Conservation (phyloP, 2,888 invertebrate genomes). For the Hydrotaea cyrtoneurina region DNA sequence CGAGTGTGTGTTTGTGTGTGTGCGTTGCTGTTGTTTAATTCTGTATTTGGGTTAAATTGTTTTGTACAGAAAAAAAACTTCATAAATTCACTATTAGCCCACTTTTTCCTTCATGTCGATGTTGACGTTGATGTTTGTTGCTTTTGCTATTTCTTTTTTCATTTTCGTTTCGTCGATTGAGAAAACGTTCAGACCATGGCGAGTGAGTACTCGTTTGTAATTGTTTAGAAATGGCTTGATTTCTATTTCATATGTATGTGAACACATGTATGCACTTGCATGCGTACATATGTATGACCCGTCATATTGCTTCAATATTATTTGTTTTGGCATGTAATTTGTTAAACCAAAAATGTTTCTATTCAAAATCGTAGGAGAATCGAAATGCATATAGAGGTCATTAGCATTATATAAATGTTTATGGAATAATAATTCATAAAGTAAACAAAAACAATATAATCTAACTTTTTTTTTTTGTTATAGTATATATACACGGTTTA, state of each 20-base stretch:
- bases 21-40: slow-evolving; percentile 44
- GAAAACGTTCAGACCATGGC: background rate
- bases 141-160: background rate
- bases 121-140: slow-evolving; percentile 14
- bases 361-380: background rate
- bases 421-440: background rate
- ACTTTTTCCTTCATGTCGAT: slow-evolving; percentile 50
- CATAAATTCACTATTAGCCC: slow-evolving; percentile 54
- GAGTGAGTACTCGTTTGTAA: background rate
- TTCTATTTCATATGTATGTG: slow-evolving; percentile 3
- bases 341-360: background rate
- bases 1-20: slow-evolving; percentile 18
- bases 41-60: slow-evolving; percentile 63
- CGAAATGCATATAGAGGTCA: slow-evolving; percentile 18
- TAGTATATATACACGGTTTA: background rate
- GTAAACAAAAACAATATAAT: slow-evolving; percentile 1
- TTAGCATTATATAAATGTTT: slow-evolving; percentile 27
- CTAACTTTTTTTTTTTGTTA: background rate
- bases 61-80: slow-evolving; percentile 44
- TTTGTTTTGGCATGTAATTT: background rate
- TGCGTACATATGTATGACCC: background rate
- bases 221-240: background rate
- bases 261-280: background rate
- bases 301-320: background rate
- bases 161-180: background rate